These are phyloP conservation scores for Metaphire vulgaris DNA, from an alignment of 1,140 invertebrate genomes.

Conservation along the genomic window DNA sequence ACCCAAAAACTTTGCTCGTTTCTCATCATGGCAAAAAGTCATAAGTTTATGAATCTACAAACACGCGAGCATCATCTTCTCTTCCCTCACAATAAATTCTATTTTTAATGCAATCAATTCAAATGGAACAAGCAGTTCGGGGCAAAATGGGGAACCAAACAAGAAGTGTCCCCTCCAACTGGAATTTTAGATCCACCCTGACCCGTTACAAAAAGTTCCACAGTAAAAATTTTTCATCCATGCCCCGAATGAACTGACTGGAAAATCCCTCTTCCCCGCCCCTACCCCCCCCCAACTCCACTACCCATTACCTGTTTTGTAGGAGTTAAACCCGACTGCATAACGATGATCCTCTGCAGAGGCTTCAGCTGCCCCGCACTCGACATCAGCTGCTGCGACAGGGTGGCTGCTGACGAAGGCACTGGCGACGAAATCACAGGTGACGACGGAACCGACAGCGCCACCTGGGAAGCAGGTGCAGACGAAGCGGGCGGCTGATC, in stretches of 20 bases:
- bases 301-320: not conserved
- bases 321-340: not conserved
- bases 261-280: too few relatives aligned
- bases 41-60: too few relatives aligned
- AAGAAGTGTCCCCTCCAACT: too few relatives aligned
- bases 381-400: not conserved
- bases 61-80: too few relatives aligned
- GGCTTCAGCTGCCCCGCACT: not conserved
- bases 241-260: not conserved
- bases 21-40: too few relatives aligned
- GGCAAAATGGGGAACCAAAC: not conserved
- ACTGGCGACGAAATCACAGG: not conserved
- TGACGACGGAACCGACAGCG: not conserved
- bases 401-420: not conserved
- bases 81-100: too few relatives aligned
- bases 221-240: not conserved
- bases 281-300: too few relatives aligned
- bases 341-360: not conserved
- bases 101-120: too few relatives aligned
- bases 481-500: not conserved
- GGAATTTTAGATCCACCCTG: too few relatives aligned
- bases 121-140: too few relatives aligned
- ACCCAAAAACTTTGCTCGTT: too few relatives aligned
- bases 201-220: too few relatives aligned
- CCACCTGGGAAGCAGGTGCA: not conserved